phyloP scores from a whole-genome alignment of 2,888 invertebrate species.

The Adelphocoris suturalis region DNA sequence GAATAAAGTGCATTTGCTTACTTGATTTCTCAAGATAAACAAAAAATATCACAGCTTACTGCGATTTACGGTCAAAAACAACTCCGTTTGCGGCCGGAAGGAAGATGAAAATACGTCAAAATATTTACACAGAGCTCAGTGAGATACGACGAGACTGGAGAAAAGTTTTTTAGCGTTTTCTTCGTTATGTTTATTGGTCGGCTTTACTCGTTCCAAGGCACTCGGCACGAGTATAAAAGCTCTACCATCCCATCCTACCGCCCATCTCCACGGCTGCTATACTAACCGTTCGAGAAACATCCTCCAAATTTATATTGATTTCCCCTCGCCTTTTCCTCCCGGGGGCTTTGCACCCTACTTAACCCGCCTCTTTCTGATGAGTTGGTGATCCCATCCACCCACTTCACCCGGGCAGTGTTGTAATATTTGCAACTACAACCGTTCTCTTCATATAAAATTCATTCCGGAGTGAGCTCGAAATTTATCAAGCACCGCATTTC shows the following conservation, averaged over 20 bases:
- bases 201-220: constrained; percentile 59
- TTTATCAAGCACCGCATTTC: not conserved
- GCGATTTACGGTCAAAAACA: not conserved
- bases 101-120: constrained; percentile 56
- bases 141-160: constrained; percentile 60
- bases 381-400: constrained; percentile 60
- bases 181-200: constrained; percentile 58
- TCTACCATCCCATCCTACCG: constrained; percentile 55
- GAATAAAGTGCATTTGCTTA: not conserved
- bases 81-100: not conserved
- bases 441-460: constrained; percentile 3
- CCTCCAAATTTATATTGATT: constrained; percentile 74
- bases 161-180: constrained; percentile 50
- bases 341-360: constrained; percentile 71
- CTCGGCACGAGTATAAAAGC: constrained; percentile 60
- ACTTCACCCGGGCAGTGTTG: constrained; percentile 18
- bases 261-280: constrained; percentile 46
- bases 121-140: constrained; percentile 51
- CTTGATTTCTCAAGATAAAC: not conserved
- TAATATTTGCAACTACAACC: constrained; percentile 22
- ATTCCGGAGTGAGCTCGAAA: not conserved
- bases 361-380: constrained; percentile 69
- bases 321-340: constrained; percentile 52
- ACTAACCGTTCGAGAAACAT: constrained; percentile 73
- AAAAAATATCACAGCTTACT: not conserved